Conservation (phyloP, 2,888 invertebrate species). For the Caenorhabditis sp. region DNA sequence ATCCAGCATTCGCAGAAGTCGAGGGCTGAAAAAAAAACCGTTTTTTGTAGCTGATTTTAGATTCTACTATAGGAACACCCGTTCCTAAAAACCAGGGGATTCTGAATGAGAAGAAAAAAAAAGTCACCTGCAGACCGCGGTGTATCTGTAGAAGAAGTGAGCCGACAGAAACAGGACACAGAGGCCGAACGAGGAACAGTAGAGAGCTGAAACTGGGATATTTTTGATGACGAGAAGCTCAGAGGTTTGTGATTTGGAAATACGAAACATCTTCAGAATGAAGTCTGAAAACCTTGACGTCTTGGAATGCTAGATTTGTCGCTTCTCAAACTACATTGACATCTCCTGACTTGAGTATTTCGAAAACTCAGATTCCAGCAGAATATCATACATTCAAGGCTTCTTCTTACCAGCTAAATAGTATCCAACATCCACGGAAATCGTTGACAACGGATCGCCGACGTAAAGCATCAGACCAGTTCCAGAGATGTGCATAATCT, state of each 20-base stretch:
- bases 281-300: no score
- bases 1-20: conserved; percentile 17
- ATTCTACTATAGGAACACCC: no score
- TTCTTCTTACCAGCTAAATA: conserved; percentile 9
- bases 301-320: no score
- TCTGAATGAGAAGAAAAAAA: background rate
- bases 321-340: no score
- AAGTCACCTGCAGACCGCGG: conserved; percentile 34
- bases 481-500: conserved; percentile 28
- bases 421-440: conserved; percentile 10
- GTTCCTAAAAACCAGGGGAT: no score
- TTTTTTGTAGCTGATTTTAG: background rate
- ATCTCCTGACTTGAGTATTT: no score
- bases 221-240: no score
- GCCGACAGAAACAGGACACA: conserved; percentile 34
- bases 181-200: conserved; percentile 32
- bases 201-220: conserved; percentile 13
- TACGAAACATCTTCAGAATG: no score
- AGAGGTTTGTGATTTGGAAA: no score
- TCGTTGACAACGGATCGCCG: background rate
- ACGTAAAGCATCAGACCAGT: conserved; percentile 36
- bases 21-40: conserved; percentile 41
- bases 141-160: conserved; percentile 40
- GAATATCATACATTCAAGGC: no score
- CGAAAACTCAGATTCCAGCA: background rate